Conservation (phyloP, 2,113 vertebrate species). For the Calidris pygmaea region DNA sequence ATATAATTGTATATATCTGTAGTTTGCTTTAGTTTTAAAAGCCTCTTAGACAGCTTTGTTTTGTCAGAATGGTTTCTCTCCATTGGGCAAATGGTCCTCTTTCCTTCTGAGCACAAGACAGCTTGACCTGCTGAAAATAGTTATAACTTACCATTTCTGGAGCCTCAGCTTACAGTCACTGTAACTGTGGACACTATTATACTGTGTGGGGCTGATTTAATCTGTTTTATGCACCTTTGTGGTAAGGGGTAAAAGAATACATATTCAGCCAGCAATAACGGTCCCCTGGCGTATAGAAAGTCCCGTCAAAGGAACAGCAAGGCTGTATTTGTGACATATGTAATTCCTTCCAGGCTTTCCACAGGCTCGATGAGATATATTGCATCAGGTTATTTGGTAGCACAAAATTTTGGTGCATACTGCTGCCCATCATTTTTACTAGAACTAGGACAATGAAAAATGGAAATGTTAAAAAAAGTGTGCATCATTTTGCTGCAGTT, state of each 20-base stretch:
- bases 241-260: not conserved
- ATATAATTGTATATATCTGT: not conserved
- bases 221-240: not conserved
- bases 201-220: not conserved
- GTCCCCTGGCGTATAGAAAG: not conserved
- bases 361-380: too few species aligned
- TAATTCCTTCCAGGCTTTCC: not conserved
- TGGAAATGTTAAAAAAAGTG: not conserved
- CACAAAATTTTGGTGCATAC: not conserved
- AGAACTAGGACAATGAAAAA: not conserved
- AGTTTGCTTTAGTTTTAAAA: not conserved
- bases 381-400: fast-evolving
- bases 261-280: not conserved
- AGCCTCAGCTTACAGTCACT: not conserved
- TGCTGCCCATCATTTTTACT: not conserved
- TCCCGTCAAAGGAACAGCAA: not conserved
- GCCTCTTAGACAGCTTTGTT: not conserved
- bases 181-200: not conserved
- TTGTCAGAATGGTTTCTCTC: not conserved
- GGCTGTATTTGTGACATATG: not conserved
- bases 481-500: not conserved
- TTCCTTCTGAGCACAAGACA: not conserved
- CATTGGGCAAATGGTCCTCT: not conserved
- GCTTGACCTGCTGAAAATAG: not conserved
- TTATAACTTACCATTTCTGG: not conserved